These are phyloP conservation scores for Hephaestus fuliginosus DNA, from an alignment of 2,797 vertebrate genomes.

Conservation along the genomic window DNA sequence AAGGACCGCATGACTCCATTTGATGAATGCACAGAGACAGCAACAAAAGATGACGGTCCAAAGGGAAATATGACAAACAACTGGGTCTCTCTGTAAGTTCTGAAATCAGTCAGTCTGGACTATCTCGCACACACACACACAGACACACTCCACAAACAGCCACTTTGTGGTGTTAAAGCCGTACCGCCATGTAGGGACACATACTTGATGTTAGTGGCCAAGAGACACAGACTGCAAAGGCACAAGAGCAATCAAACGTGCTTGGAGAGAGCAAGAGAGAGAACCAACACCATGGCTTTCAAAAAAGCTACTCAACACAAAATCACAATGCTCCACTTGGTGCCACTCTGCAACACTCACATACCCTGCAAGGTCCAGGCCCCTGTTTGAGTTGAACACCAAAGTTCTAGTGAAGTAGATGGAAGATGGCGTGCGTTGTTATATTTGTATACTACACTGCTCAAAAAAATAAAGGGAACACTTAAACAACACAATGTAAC, in stretches of 20 bases:
- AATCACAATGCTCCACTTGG: constrained; percentile 22
- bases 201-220: constrained; percentile 26
- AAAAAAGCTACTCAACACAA: constrained; percentile 27
- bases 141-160: constrained; percentile 4
- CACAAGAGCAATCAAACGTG: constrained; percentile 37
- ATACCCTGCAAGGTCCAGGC: constrained; percentile 12
- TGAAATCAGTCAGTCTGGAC: constrained; percentile 41
- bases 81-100: constrained; percentile 23
- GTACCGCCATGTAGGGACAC: constrained; percentile 24
- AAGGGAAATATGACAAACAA: constrained; percentile 42
- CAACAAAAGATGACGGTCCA: constrained; percentile 37
- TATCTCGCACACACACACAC: constrained; percentile 3
- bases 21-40: constrained; percentile 46
- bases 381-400: constrained; percentile 21
- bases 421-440: constrained; percentile 34
- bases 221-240: constrained; percentile 22
- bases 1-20: not conserved
- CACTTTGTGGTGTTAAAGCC: constrained; percentile 25
- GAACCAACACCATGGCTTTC: not conserved
- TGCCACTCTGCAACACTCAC: constrained; percentile 39
- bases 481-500: no score
- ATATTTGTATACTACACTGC: constrained; percentile 5
- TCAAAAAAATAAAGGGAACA: no score
- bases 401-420: constrained; percentile 36
- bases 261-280: constrained; percentile 1